Percentiles rank a stretch among this genome's conserved stretches.
These are phyloP conservation scores for Coboldia fuscipes DNA, from an alignment of 1,140 invertebrate genomes.

Conservation along the genomic window DNA sequence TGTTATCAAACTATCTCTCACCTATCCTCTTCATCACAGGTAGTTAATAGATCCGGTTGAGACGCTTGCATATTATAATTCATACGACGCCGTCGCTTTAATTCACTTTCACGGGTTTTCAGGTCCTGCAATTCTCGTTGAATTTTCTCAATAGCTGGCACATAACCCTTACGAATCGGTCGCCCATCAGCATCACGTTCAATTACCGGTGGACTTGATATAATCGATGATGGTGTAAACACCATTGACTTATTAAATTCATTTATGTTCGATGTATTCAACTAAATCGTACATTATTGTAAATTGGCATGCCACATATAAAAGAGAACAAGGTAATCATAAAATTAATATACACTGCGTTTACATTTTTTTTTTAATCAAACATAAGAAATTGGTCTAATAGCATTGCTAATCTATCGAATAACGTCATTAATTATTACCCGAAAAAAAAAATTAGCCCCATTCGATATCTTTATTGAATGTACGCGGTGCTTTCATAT, in stretches of 20 bases:
- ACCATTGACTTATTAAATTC: conserved; percentile 7
- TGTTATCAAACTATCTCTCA: too few species aligned
- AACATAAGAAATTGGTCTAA: conserved; percentile 1
- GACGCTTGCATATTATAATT: conserved; percentile 13
- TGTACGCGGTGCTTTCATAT: too few species aligned
- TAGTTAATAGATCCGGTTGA: conserved; percentile 23
- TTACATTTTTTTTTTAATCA: not conserved
- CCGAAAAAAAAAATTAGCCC: too few species aligned
- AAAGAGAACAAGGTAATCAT: not conserved
- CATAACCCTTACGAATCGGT: conserved; percentile 35
- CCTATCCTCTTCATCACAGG: conserved; percentile 24
- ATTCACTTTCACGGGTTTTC: conserved; percentile 46
- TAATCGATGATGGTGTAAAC: conserved; percentile 3
- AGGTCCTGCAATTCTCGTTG: conserved; percentile 54
- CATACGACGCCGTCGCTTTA: conserved; percentile 37
- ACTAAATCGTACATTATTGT: not conserved
- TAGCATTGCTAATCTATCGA: not conserved
- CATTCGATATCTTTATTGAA: too few species aligned
- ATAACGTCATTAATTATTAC: not conserved
- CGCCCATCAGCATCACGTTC: conserved; percentile 28
- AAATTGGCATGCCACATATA: not conserved
- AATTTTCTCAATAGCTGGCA: conserved; percentile 54
- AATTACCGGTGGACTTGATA: conserved; percentile 19
- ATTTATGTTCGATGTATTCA: not conserved
- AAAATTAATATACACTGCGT: not conserved